Percentiles rank a stretch among this genome's conserved stretches.
phyloP scores from a whole-genome alignment of 2,113 vertebrate genomes.

The human (Homo sapiens) region DNA sequence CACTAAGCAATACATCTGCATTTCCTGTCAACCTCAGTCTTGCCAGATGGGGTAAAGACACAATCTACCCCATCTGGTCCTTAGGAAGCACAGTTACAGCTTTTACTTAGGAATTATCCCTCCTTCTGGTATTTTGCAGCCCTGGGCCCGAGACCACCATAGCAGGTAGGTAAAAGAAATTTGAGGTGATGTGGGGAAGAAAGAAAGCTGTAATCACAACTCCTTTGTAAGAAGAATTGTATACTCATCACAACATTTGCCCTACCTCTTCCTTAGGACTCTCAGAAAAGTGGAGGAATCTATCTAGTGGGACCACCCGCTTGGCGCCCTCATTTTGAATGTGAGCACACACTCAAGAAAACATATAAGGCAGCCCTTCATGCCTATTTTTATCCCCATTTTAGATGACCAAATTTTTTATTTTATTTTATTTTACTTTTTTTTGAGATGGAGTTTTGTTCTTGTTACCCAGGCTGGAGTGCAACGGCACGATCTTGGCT shows the following conservation, averaged over 20 bases:
- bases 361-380: background rate
- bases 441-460: too few species aligned
- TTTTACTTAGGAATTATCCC: background rate
- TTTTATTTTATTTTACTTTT: too few species aligned
- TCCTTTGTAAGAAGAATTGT: background rate
- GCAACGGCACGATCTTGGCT: too few species aligned
- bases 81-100: background rate
- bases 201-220: background rate
- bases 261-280: background rate
- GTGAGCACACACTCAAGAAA: background rate
- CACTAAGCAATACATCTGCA: background rate
- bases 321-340: background rate
- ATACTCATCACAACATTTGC: background rate
- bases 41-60: background rate
- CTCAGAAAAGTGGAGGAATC: background rate
- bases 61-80: background rate
- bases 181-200: background rate
- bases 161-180: background rate
- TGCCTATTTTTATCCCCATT: background rate
- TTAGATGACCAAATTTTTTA: background rate
- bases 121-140: background rate
- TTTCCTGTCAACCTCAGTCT: background rate
- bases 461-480: too few species aligned
- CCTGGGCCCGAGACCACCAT: background rate
- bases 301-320: too few species aligned